Base-by-base conservation (phyloP, 2,797 vertebrate species). In the Notolepis coatsorum region DNA sequence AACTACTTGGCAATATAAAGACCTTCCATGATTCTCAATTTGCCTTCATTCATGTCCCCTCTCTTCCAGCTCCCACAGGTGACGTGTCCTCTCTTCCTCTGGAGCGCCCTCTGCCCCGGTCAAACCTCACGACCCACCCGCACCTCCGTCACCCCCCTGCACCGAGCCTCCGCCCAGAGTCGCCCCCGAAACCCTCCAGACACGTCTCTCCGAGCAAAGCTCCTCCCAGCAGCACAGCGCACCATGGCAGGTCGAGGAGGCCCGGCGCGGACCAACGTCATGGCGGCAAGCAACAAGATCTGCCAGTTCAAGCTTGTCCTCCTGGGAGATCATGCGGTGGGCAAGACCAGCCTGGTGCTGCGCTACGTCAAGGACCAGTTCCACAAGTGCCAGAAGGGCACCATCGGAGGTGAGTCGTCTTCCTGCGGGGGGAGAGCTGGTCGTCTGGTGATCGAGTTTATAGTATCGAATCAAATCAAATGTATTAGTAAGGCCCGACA, bases 241-340 rank as follows among this genome's bases (percentile, higher is more conserved):
- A 48, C 57, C 2, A 99, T 99, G 98, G 96, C 97, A 82, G 94
- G 96, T 92, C 95, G 98, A 92, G 96, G 96, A 81, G 96, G 94
- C 86, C 89, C 94, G 23, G 94, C 94, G 31, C 95, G 96, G 89
- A 96, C 96, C 90, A 99, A 99, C 2, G 97, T 96, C 77, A 93
- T 96, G 1, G 94, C 97, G 0, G 90, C 94, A 3, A 95, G 95
- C 73, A 99, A 94, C 92, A 99, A 99, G 92, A 99, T 99, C 86
- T 99, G 97, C 90, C 98, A 99, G 82, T 99, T 99, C 42, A 99
- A 99, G 73, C 93, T 99, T n/a, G 98, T 99, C 43, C 94, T 99
- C 21, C 15, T 99, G 82, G 98, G 98, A 5, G 98, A 99, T 65
- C 99, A 96, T 0, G 97, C 97, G 0, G 97, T 99, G 74, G 97